These are phyloP conservation scores for Zaprionus ghesquierei DNA, from an alignment of 1,140 invertebrate species.

Conservation along the genomic window DNA sequence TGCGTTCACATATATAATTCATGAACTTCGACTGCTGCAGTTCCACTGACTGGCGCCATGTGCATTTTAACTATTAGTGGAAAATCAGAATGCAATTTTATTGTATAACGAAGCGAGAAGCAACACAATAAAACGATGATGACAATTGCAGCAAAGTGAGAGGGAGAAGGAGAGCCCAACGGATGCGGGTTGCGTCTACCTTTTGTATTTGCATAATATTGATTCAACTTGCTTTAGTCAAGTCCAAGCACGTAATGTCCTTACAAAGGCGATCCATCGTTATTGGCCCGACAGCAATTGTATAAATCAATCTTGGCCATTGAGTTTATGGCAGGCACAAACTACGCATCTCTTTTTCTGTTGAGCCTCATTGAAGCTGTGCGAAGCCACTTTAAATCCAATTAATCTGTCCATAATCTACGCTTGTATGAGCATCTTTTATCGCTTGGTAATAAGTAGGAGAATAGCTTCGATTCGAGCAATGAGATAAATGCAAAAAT, in stretches of 20 bases:
- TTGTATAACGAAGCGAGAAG: slow-evolving; percentile 41
- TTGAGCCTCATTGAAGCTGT: not conserved
- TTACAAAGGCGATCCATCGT: slow-evolving; percentile 28
- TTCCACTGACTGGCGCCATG: not conserved
- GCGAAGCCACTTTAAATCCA: not conserved
- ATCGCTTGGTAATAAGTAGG: slow-evolving; percentile 25
- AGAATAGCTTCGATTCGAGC: slow-evolving; percentile 9
- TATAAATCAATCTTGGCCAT: slow-evolving; percentile 62
- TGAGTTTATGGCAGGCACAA: slow-evolving; percentile 38
- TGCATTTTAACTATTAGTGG: slow-evolving; percentile 48
- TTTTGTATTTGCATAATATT: slow-evolving; percentile 73
- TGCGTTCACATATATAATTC: slow-evolving; percentile 57
- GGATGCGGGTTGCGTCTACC: slow-evolving; percentile 1
- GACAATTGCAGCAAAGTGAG: slow-evolving; percentile 25
- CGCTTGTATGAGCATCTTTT: slow-evolving; percentile 19
- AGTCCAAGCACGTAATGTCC: slow-evolving; percentile 40
- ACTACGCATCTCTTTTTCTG: too few relatives aligned
- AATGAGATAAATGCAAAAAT: slow-evolving; percentile 57
- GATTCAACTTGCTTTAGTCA: slow-evolving; percentile 48
- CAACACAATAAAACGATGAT: slow-evolving; percentile 56
- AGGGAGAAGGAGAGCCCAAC: not conserved
- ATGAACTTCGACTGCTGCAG: slow-evolving; percentile 19
- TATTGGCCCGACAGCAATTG: slow-evolving; percentile 36
- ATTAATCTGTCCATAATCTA: slow-evolving; percentile 29
- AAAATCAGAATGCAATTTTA: slow-evolving; percentile 69